Conservation (phyloP, 2,797 vertebrate species). For the Huso huso region DNA sequence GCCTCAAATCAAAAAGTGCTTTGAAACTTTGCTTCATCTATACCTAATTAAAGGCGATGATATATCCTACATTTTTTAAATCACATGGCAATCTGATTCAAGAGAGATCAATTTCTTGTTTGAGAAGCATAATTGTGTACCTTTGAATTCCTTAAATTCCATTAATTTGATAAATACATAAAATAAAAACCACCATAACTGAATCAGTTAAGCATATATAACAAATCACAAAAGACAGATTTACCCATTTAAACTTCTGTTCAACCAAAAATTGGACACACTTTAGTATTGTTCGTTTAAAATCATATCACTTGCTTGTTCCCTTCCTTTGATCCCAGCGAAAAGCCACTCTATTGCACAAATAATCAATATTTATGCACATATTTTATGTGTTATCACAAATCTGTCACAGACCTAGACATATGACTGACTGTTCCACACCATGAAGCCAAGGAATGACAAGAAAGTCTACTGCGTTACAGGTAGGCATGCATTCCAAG, state of each 20-base stretch:
- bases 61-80: too few species aligned
- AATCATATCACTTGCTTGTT: slow-evolving; percentile 4
- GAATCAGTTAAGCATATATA: too few species aligned
- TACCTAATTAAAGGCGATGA: too few species aligned
- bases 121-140: too few species aligned
- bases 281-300: too few species aligned
- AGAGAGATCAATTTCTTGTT: too few species aligned
- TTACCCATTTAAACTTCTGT: neutral
- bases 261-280: neutral
- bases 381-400: neutral
- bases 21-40: too few species aligned
- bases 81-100: too few species aligned
- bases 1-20: too few species aligned
- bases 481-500: slow-evolving; percentile 42
- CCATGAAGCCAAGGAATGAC: slow-evolving; percentile 33
- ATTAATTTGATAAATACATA: too few species aligned
- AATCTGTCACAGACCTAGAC: slow-evolving; percentile 34
- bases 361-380: neutral
- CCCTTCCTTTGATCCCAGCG: neutral
- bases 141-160: too few species aligned
- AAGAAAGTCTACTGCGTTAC: slow-evolving; percentile 31
- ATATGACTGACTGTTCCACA: slow-evolving; percentile 31
- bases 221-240: neutral
- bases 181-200: too few species aligned
- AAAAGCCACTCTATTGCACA: neutral